These are phyloP conservation scores for Strigamia maritima DNA, from an alignment of 2,888 invertebrate species.

Conservation along the genomic window DNA sequence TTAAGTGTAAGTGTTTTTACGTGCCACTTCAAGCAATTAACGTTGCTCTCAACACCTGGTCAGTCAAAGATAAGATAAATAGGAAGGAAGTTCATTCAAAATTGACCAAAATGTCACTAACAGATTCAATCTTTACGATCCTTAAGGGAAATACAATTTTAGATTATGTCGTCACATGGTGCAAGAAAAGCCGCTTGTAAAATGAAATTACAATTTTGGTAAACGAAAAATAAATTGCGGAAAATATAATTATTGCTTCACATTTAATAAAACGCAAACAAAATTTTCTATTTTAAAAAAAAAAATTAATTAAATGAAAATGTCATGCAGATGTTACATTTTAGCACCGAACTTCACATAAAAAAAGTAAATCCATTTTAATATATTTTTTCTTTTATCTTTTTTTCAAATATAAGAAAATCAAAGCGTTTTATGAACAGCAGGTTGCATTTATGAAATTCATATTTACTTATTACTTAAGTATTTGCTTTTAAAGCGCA, in stretches of 20 bases:
- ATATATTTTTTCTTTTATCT: background rate
- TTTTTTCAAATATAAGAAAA: background rate
- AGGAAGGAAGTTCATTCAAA: background rate
- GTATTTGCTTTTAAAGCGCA: no score
- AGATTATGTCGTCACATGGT: background rate
- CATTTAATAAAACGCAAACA: no score
- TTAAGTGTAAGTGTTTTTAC: background rate
- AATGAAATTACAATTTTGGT: background rate
- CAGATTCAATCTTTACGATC: background rate
- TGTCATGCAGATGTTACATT: no score
- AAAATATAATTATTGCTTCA: no score
- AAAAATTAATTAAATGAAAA: no score
- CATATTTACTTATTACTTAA: no score
- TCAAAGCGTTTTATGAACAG: background rate
- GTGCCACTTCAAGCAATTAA: background rate
- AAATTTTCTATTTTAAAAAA: no score
- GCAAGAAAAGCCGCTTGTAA: background rate
- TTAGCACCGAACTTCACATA: no score
- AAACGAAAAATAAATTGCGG: background rate
- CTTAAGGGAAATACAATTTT: background rate
- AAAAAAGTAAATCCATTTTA: no score
- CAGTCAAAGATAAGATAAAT: background rate
- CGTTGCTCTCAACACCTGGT: constrained; percentile 15
- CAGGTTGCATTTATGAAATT: background rate
- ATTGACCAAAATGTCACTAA: constrained; percentile 11